Base-by-base conservation (phyloP, 2,797 vertebrate species). In the Sebastes minor region DNA sequence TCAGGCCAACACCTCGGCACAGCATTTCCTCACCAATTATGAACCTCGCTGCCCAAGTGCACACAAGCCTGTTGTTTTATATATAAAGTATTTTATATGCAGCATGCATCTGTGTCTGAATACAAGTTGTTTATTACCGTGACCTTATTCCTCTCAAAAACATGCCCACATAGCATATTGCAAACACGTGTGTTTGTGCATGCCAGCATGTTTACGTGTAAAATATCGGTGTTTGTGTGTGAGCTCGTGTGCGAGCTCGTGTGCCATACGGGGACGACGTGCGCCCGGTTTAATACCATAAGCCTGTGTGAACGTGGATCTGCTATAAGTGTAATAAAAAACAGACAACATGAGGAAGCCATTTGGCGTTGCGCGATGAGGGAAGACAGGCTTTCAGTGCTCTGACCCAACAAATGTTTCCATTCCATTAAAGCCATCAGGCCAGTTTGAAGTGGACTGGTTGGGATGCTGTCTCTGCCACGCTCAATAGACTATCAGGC, bases 331-430 rank as follows among this genome's bases (percentile, higher is more conserved):
- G 32, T 88, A 91, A 93, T 91, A 82, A 65, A 89, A 90, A 88
- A 52, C 91, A 92, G 92, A 90, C 78, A 83, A 83, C 93, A 92
- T 78, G 53, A 90, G 92, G 91, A 91, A 92, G 81, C 78, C 71
- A 92, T 93, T 92, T 92, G 82, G 79, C 30, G 6, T 81, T 80
- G 68, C 80, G 74, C 35, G 74, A 87, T 73, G 85, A 87, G 78
- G 85, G 86, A 86, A 88, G 81, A 87, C 80, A 32, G 73, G 80
- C 85, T 90, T 89, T 89, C 90, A 85, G 64, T 87, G 90, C 91
- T 83, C 82, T 83, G 91, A 92, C 91, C 91, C 90, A 66, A 91
- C 91, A 89, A 93, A 87, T 91, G 86, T 92, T 92, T 92, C 88
- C 89, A 92, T 93, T 88, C 79, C 78, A 87, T 89, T 88, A 74